phyloP scores from a whole-genome alignment of 2,888 invertebrate species.

The Sipha maydis region DNA sequence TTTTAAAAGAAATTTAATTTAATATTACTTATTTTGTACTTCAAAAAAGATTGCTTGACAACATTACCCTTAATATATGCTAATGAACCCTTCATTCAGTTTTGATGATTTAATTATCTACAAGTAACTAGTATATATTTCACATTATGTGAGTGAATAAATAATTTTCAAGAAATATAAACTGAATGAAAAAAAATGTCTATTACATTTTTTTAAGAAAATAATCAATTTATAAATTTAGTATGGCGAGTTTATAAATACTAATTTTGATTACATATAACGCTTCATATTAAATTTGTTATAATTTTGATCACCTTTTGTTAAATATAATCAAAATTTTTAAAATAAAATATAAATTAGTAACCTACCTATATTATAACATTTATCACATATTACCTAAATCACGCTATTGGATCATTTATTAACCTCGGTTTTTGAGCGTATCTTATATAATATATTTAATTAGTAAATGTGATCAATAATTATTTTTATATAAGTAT shows the following conservation, averaged over 20 bases:
- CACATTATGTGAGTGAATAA: slow-evolving; percentile 26
- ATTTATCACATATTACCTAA: neutral
- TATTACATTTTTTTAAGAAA: neutral
- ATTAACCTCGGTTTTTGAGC: neutral
- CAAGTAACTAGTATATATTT: neutral
- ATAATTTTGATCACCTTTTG: neutral
- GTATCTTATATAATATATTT: neutral
- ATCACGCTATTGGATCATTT: neutral
- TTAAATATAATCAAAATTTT: neutral
- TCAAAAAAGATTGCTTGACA: neutral
- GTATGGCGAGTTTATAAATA: neutral
- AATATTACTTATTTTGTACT: neutral
- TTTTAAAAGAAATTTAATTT: slow-evolving; percentile 13
- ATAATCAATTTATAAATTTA: neutral
- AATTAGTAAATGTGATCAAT: neutral
- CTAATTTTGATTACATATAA: neutral
- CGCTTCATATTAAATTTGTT: neutral
- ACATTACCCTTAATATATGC: neutral
- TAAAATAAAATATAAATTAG: too few relatives aligned
- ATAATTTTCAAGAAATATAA: neutral
- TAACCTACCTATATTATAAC: neutral
- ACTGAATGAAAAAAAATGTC: slow-evolving; percentile 6
- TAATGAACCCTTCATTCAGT: slow-evolving; percentile 24
- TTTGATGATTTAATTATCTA: slow-evolving; percentile 11
- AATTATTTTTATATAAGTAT: neutral